These are phyloP conservation scores for Mastigias papua DNA, from an alignment of 30 jellyfish, hydroid and myxozoan species.

Conservation along the genomic window DNA sequence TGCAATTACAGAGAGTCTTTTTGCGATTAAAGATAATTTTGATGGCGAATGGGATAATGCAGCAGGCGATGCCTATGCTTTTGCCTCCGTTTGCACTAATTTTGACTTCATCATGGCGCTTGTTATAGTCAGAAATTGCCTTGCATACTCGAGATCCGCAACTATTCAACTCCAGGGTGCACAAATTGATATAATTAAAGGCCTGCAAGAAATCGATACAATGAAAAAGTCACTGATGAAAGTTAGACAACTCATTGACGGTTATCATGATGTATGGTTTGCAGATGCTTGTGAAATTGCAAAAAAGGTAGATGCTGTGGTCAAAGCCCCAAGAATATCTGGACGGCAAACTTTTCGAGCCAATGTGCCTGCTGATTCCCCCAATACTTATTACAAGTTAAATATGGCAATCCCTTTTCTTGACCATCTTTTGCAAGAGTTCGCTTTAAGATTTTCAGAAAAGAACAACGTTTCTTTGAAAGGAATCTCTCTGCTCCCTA, in stretches of 20 bases:
- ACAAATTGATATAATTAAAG: conserved; percentile 5
- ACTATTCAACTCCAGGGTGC: conserved; percentile 5
- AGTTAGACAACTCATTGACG: neutral
- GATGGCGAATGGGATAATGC: conserved; percentile 11
- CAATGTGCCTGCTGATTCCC: neutral
- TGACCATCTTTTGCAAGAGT: neutral
- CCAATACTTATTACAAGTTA: neutral
- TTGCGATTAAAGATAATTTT: neutral
- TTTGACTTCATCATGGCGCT: conserved; percentile 26
- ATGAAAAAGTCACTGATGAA: neutral
- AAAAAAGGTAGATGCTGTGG: neutral
- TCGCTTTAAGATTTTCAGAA: neutral
- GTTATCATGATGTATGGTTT: neutral
- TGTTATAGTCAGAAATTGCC: conserved; percentile 22
- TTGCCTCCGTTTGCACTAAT: neutral
- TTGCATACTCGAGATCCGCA: conserved; percentile 18
- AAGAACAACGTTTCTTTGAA: neutral
- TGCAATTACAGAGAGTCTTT: conserved; percentile 10
- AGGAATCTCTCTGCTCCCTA: conserved; percentile 3
- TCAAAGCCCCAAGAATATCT: conserved; percentile 6
- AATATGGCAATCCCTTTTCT: neutral
- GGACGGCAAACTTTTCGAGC: neutral
- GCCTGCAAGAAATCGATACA: conserved; percentile 5
- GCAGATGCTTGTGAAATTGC: neutral
- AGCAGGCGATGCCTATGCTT: neutral